Base-by-base conservation (phyloP, 2,888 invertebrate species). In the Drosophila imparisetae region DNA sequence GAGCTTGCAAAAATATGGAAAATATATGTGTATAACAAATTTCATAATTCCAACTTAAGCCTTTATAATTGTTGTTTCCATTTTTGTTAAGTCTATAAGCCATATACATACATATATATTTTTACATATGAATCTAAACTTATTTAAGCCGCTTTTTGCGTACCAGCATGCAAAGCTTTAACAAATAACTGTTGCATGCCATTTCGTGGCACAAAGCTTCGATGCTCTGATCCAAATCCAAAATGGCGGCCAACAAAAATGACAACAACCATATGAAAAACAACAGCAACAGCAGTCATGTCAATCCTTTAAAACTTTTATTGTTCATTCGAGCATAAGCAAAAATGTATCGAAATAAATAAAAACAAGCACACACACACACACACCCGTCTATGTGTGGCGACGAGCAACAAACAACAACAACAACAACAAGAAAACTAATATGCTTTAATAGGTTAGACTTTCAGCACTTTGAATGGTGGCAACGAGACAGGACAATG, bases 371-470 rank as follows among this genome's bases (percentile, higher is more conserved):
- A 66, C 32, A 62, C 30, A 36, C n/a, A 42, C 10, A 30, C 4
- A 13, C 30, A 48, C 30, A 30, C 32, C 10, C 4, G 10, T 30
- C 64, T 40, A 45, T 59, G 40, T 49, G 42, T 27, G 65, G 40
- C 40, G 7, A 36, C 42, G 45, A 55, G 49, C n/a, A n/a, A 55
- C 4, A 49, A n/a, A 18, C 38, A 11, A 64, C 18, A 40, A n/a
- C 18, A 40, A n/a, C 49, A 32, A n/a, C 54, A 62, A 58, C 52
- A 62, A 55, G 34, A 55, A 86, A 89, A 86, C 84, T 85, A 89
- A 85, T 85, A 89, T 85, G 87, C 85, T 89, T 89, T 85, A 85
- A 85, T 89, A 82, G 85, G 85, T 89, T 85, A 85, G 85, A 85
- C 77, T 79, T 89, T 85, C 76, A 81, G 87, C 84, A 86, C 85